These are phyloP conservation scores for Idaea aversata DNA, from an alignment of 2,888 invertebrate genomes.

Conservation along the genomic window DNA sequence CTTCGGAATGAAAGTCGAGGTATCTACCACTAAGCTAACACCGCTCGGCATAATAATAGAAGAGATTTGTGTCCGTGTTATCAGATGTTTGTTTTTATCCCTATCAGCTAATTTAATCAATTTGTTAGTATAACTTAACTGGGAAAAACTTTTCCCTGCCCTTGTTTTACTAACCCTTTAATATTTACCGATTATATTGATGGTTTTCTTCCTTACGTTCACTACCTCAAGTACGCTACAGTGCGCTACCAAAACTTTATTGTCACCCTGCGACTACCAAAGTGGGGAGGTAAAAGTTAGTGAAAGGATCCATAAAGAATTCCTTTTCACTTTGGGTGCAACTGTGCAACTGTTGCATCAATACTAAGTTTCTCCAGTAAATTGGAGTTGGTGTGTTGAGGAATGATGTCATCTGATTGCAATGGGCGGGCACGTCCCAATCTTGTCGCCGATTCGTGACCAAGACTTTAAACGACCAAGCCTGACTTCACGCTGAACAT, in stretches of 20 bases:
- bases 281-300: neutral
- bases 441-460: constrained; percentile 54
- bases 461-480: constrained; percentile 54
- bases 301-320: neutral
- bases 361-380: constrained; percentile 34
- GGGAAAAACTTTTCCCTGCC: too few species aligned
- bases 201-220: neutral
- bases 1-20: too few species aligned
- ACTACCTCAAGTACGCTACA: neutral
- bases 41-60: too few species aligned
- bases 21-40: too few species aligned
- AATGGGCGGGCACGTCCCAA: constrained; percentile 60
- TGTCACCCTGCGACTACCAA: neutral
- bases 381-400: constrained; percentile 33
- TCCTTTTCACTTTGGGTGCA: constrained; percentile 22
- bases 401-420: constrained; percentile 70
- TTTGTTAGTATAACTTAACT: too few species aligned
- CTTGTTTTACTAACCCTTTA: too few species aligned
- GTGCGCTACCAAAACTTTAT: neutral
- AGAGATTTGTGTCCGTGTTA: too few species aligned
- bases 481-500: constrained; percentile 47
- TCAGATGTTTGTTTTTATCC: too few species aligned
- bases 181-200: too few species aligned
- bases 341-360: constrained; percentile 29
- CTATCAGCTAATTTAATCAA: too few species aligned